Percentiles rank a stretch among this genome's conserved stretches.
These are phyloP conservation scores for Biston betularia DNA, from an alignment of 2,888 invertebrate genomes.

Conservation along the genomic window DNA sequence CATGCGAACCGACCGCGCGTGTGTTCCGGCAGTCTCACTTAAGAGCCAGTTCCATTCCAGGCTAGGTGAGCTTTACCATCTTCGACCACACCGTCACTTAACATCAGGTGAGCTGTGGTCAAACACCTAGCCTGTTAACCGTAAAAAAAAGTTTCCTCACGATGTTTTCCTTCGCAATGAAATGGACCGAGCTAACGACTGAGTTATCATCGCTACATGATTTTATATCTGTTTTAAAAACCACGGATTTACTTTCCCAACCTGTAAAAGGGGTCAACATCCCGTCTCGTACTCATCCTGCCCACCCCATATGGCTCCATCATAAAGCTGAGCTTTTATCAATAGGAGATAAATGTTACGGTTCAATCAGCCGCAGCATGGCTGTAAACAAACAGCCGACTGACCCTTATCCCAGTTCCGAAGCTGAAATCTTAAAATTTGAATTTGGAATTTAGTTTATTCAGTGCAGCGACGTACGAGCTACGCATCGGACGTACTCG, in stretches of 20 bases:
- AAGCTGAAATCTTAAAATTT: not conserved
- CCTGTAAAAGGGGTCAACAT: conserved; percentile 28
- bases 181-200: too few species aligned
- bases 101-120: too few species aligned
- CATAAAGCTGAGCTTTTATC: conserved; percentile 43
- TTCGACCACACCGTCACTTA: too few species aligned
- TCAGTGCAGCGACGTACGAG: conserved; percentile 57
- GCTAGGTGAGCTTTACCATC: too few species aligned
- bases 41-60: too few species aligned
- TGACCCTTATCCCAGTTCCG: conserved; percentile 48
- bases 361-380: conserved; percentile 49
- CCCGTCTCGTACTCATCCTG: conserved; percentile 9
- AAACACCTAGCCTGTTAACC: too few species aligned
- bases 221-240: not conserved
- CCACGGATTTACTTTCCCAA: conserved; percentile 1
- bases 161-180: too few species aligned
- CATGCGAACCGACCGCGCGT: too few species aligned
- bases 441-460: conserved; percentile 8
- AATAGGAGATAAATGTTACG: conserved; percentile 48
- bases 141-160: too few species aligned
- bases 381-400: conserved; percentile 49
- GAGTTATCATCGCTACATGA: not conserved
- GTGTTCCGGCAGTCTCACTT: too few species aligned
- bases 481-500: conserved; percentile 51
- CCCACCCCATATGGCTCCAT: conserved; percentile 33